phyloP scores from a whole-genome alignment of 2,888 invertebrate species.

The Eutolmus rufibarbis region DNA sequence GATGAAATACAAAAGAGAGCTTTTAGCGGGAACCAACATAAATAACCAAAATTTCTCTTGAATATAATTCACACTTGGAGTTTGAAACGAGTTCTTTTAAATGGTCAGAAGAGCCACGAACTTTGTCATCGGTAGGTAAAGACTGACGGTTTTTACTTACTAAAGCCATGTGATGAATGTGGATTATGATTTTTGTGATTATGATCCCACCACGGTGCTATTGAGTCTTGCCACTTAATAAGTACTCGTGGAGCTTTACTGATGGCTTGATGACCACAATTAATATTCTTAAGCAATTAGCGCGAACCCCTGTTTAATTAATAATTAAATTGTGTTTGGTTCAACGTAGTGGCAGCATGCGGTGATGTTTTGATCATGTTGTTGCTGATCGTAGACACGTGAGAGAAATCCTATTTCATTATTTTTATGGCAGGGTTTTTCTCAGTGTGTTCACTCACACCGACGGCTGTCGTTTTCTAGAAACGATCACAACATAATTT shows the following conservation, averaged over 20 bases:
- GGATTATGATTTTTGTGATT: conserved; percentile 43
- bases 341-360: no score
- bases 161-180: conserved; percentile 37
- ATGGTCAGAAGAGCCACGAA: no score
- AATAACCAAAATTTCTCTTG: not conserved
- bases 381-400: no score
- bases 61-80: not conserved
- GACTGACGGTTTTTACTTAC: conserved; percentile 45
- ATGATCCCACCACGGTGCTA: conserved; percentile 28
- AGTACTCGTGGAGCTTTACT: conserved; percentile 29
- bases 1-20: not conserved
- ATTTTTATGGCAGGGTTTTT: no score
- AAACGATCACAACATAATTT: no score
- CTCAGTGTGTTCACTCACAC: no score
- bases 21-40: not conserved
- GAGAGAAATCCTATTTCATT: no score
- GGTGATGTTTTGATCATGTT: no score
- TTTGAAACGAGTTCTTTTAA: not conserved
- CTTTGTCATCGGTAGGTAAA: conserved; percentile 42
- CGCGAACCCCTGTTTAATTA: no score
- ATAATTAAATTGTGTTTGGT: no score
- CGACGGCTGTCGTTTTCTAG: no score
- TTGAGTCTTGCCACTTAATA: conserved; percentile 10
- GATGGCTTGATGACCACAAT: conserved; percentile 34
- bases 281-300: not conserved